phyloP scores from a whole-genome alignment of 30 jellyfish, hydroid and myxozoan genomes.

The Rhopilema esculentum region DNA sequence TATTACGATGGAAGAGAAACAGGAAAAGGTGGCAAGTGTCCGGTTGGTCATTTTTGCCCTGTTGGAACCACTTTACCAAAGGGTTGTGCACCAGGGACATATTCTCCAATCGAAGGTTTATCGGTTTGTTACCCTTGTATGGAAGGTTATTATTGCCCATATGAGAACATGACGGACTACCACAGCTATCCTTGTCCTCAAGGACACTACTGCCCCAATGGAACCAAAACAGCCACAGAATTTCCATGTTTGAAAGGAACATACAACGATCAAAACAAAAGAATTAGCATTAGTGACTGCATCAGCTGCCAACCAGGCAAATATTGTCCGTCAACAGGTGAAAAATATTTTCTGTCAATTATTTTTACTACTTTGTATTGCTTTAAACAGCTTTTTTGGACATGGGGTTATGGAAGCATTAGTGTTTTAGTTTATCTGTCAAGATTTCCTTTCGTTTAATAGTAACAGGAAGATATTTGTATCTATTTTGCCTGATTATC shows the following conservation, averaged over 20 bases:
- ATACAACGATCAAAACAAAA: slow-evolving; percentile 67
- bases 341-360: not conserved
- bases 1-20: slow-evolving; percentile 91
- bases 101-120: slow-evolving; percentile 81
- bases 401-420: too few relatives aligned
- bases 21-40: slow-evolving; percentile 96
- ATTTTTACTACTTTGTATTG: too few relatives aligned
- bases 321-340: slow-evolving; percentile 91
- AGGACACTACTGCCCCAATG: slow-evolving; percentile 98
- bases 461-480: too few relatives aligned
- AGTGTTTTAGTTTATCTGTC: too few relatives aligned
- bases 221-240: slow-evolving; percentile 74
- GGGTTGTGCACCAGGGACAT: slow-evolving; percentile 91
- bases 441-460: too few relatives aligned
- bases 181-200: slow-evolving; percentile 84
- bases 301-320: slow-evolving; percentile 86
- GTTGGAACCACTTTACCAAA: slow-evolving; percentile 81
- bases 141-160: slow-evolving; percentile 95
- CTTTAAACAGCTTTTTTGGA: too few relatives aligned
- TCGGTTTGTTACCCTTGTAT: slow-evolving; percentile 87
- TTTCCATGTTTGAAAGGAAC: slow-evolving; percentile 91
- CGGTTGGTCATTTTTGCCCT: slow-evolving; percentile 93
- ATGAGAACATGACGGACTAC: slow-evolving; percentile 81
- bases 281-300: slow-evolving; percentile 73
- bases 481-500: too few relatives aligned